A percentile compares a stretch with the other conserved stretches of the same genome.
Evolutionary conservation across 2,888 invertebrate species (phyloP).

Genomic region (Lydus trimaculatus): DNA sequence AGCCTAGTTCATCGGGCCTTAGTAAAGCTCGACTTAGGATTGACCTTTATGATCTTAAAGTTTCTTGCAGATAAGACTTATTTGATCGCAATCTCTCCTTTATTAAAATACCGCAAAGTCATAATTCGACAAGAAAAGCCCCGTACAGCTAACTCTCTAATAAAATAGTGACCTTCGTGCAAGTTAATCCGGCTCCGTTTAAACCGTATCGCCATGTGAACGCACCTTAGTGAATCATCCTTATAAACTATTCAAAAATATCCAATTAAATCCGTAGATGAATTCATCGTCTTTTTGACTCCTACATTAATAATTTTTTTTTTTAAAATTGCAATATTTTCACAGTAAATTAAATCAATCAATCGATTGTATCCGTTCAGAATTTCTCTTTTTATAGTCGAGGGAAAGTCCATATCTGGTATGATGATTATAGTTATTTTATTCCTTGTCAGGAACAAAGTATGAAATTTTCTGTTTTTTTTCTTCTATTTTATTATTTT

Average conservation of each 20-base stretch:
- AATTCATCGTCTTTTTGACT: not conserved
- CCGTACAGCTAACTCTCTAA: no score
- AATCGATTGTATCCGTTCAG: not conserved
- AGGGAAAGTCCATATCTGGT: not conserved
- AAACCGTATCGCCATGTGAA: not conserved
- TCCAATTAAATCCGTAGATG: not conserved
- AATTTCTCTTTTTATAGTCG: not conserved
- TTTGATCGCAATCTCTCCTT: no score
- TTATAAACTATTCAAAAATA: not conserved
- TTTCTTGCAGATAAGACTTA: no score
- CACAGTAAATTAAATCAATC: not conserved
- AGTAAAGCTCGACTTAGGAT: no score
- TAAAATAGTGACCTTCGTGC: not conserved
- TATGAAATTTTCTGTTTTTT: no score
- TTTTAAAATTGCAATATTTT: no score
- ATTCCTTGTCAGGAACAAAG: not conserved
- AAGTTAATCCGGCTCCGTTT: not conserved
- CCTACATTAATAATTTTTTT: no score
- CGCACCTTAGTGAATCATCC: not conserved
- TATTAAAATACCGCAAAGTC: no score
- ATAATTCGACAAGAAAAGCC: no score
- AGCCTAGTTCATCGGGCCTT: no score
- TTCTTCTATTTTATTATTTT: not conserved
- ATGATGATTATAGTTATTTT: not conserved
- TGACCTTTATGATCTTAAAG: no score